phyloP scores from a whole-genome alignment of 2,113 vertebrate genomes.

The Hucho hucho region DNA sequence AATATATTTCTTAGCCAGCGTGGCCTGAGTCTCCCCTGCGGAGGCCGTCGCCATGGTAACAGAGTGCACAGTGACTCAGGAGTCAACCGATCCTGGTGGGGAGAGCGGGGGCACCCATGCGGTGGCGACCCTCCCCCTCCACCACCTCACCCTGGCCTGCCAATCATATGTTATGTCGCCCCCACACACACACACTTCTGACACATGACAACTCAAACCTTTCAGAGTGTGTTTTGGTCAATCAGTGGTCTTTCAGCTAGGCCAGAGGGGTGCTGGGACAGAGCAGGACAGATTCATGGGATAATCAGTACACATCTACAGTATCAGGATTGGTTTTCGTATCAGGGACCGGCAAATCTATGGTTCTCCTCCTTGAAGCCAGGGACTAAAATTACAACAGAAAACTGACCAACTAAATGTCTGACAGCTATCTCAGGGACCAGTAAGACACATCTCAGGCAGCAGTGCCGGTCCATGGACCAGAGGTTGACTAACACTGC shows the following conservation, averaged over 20 bases:
- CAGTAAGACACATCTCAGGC: too few relatives aligned
- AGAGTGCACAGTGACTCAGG: neutral
- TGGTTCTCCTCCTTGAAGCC: too few relatives aligned
- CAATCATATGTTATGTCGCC: neutral
- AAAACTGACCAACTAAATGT: too few relatives aligned
- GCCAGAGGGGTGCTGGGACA: neutral
- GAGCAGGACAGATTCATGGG: too few relatives aligned
- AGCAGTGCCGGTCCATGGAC: too few relatives aligned
- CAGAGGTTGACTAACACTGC: too few relatives aligned
- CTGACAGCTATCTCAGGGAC: too few relatives aligned
- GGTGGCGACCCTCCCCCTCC: neutral
- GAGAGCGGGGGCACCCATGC: neutral
- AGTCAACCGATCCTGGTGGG: neutral
- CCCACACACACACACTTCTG: neutral
- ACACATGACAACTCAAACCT: neutral
- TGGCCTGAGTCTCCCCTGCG: neutral
- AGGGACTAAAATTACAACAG: too few relatives aligned
- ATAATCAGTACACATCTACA: too few relatives aligned
- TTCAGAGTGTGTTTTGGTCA: neutral
- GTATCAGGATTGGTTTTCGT: too few relatives aligned
- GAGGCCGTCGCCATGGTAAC: constrained; percentile 17
- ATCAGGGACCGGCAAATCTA: too few relatives aligned
- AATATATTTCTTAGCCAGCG: neutral
- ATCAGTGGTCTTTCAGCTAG: neutral
- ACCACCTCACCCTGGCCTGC: neutral